Base-by-base conservation (phyloP, 2,888 invertebrate species). In the Aleiodes alternator region DNA sequence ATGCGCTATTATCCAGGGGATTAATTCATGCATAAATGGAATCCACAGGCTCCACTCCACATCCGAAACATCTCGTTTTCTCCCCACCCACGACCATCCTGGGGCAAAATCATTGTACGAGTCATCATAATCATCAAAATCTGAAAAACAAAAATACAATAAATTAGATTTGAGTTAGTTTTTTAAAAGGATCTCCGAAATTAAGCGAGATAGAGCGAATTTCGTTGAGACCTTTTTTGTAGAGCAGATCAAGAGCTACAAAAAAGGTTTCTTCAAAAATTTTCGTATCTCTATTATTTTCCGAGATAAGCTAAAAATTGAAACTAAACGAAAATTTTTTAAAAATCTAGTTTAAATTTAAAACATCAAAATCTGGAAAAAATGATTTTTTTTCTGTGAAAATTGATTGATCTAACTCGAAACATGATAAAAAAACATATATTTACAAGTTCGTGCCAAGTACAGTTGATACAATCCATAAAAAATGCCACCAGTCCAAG, bases 1-100 rank as follows among this genome's bases (percentile, higher is more conserved):
- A 83, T 94, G 93, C 34, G 92, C 74, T 75, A 92, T 81, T 78
- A 93, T 84, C 91, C 92, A 94, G 71, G 92, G 91, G 85, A 91
- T 90, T 70, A 92, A 87, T 78, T 87, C 89, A 59, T 89, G 86
- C 70, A 93, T 86, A 73, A 92, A 91, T 79, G 90, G 91, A 82
- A 92, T 92, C 91, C 93, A 94, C 74, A 92, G 90, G 83, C 89
- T 92, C 95, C 95, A 95, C 90, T 95, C 95, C 84, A 91, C 90
- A 89, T 95, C 95, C 23, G 94, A 92, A 31, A 90, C 88, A 90
- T 95, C 95, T 89, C 92, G 92, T 78, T 91, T 91, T 82, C 92
- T 90, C 38, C 90, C 87, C 66, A 93, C 80, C 82, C 92, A 88
- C 9, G 84, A 82, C 93, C 93, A 93, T 48, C 94, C 93, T 70